phyloP scores from a whole-genome alignment of 2,797 vertebrate genomes.

The Hipposideros larvatus region DNA sequence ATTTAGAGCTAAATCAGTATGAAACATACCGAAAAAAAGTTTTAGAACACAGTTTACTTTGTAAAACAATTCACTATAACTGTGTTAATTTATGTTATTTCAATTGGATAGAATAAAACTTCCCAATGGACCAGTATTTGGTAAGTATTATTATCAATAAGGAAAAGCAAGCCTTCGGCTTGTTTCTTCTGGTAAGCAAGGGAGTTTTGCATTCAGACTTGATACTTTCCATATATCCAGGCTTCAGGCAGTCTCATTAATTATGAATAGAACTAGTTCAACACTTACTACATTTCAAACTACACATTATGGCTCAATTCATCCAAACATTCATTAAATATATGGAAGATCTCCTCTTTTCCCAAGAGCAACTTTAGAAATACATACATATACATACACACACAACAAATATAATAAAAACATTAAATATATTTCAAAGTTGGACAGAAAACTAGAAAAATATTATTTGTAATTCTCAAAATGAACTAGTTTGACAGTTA shows the following conservation, averaged over 20 bases:
- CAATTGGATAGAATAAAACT: not conserved
- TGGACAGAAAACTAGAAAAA: slow-evolving; percentile 24
- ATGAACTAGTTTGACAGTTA: not conserved
- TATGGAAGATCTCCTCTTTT: not conserved
- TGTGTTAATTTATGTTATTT: slow-evolving; percentile 31
- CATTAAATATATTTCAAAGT: not conserved
- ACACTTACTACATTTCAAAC: not conserved
- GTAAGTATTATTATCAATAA: slow-evolving; percentile 8
- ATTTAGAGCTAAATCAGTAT: not conserved
- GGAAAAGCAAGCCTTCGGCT: not conserved
- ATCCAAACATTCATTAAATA: slow-evolving; percentile 28
- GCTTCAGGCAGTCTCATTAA: not conserved
- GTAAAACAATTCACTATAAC: not conserved
- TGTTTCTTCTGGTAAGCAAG: not conserved
- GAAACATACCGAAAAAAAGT: slow-evolving; percentile 14
- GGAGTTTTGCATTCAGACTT: not conserved
- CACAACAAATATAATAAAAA: not conserved
- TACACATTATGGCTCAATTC: not conserved
- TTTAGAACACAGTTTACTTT: not conserved
- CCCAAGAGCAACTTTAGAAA: not conserved
- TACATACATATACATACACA: not conserved
- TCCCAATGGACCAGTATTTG: not conserved
- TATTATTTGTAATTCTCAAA: slow-evolving; percentile 18
- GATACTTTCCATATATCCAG: not conserved
- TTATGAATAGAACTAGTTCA: not conserved